Conservation (phyloP, 2,888 invertebrate genomes). For the Tachina grossa region DNA sequence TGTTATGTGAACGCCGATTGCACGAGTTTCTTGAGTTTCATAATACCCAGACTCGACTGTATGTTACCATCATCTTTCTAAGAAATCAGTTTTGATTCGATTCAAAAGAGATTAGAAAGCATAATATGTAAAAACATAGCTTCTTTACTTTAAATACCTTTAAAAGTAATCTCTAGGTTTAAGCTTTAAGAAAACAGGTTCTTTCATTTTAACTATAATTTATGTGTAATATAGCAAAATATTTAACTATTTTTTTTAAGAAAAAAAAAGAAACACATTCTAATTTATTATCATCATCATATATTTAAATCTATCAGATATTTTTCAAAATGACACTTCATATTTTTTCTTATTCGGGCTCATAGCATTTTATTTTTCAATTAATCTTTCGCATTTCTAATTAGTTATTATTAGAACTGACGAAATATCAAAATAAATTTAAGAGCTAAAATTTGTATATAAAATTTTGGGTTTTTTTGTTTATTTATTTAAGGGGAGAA, state of each 20-base stretch:
- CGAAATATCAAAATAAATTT: slow-evolving; percentile 13
- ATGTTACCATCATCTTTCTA: too few species aligned
- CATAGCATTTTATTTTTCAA: not conserved
- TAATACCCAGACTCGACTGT: too few species aligned
- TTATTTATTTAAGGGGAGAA: not conserved
- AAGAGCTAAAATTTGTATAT: not conserved
- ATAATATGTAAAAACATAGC: not conserved
- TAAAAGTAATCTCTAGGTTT: not conserved
- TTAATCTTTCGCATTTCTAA: not conserved
- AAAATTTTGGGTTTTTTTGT: not conserved
- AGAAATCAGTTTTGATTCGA: too few species aligned
- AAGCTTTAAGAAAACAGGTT: not conserved
- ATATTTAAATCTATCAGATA: slow-evolving; percentile 1
- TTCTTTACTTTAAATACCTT: not conserved
- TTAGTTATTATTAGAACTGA: slow-evolving; percentile 55
- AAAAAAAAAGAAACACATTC: not conserved
- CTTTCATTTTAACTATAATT: not conserved
- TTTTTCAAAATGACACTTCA: slow-evolving; percentile 4
- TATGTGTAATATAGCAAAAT: slow-evolving; percentile 11
- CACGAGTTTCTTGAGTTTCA: too few species aligned
- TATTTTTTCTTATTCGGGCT: not conserved
- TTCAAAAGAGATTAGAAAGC: not conserved
- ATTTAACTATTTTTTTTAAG: not conserved
- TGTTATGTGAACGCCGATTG: too few species aligned
- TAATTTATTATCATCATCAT: slow-evolving; percentile 5